Conservation (phyloP, 2,888 invertebrate genomes). For the Embidobia sp. region DNA sequence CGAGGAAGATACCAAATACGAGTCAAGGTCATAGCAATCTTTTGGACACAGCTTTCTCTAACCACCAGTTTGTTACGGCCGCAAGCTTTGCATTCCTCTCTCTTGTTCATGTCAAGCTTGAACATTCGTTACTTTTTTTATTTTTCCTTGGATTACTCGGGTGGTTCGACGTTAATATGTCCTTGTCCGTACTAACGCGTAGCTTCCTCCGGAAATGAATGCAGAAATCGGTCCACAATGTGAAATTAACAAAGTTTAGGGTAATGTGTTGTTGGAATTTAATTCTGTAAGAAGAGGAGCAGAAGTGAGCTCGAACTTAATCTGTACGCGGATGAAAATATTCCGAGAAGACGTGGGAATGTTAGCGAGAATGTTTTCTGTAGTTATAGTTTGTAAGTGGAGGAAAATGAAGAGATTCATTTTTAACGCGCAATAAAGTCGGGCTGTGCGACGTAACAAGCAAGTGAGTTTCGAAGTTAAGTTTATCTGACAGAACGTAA, state of each 20-base stretch:
- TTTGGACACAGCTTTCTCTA: neutral
- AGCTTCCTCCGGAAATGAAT: neutral
- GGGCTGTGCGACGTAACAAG: no score
- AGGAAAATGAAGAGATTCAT: slow-evolving; percentile 20
- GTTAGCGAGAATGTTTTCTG: slow-evolving; percentile 26
- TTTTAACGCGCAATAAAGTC: no score
- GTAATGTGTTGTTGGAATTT: slow-evolving; percentile 6
- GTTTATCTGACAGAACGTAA: no score
- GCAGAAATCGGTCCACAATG: slow-evolving; percentile 8
- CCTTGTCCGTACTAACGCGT: neutral
- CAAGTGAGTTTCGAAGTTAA: no score
- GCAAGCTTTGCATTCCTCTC: neutral
- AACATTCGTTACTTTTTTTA: neutral
- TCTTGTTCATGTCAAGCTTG: neutral
- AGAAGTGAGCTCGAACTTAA: slow-evolving; percentile 12
- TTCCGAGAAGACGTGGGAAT: slow-evolving; percentile 12
- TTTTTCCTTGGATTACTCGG: no score
- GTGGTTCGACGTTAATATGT: neutral
- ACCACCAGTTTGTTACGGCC: neutral
- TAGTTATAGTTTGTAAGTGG: slow-evolving; percentile 9
- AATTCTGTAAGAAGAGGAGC: neutral
- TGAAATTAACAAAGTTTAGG: slow-evolving; percentile 4
- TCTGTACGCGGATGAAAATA: slow-evolving; percentile 13
- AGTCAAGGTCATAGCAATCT: neutral
- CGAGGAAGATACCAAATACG: neutral